Percentiles rank a stretch among this genome's conserved stretches.
Conservation (phyloP, 2,888 invertebrate genomes). For the Campoplex nolae region DNA sequence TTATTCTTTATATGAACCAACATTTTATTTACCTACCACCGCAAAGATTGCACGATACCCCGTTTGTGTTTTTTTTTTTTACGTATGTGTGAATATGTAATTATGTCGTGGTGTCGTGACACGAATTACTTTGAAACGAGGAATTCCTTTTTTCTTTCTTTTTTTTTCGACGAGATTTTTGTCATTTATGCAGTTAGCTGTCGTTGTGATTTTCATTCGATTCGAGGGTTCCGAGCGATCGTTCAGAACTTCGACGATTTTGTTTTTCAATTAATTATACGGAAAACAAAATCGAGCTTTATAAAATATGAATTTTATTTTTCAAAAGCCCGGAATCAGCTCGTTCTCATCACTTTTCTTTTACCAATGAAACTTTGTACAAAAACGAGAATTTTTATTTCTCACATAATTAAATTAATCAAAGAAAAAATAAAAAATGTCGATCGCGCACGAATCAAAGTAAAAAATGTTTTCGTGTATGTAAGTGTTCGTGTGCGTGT, state of each 20-base stretch:
- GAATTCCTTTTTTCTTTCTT: no score
- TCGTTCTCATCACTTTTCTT: not conserved
- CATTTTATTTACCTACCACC: constrained; percentile 76
- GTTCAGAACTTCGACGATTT: not conserved
- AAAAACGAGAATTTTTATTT: no score
- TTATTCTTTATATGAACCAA: constrained; percentile 43
- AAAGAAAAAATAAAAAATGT: not conserved
- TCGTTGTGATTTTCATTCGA: not conserved
- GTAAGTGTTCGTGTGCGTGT: constrained; percentile 42
- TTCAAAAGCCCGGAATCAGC: not conserved
- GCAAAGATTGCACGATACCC: constrained; percentile 83
- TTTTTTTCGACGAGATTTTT: not conserved
- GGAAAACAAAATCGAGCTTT: not conserved
- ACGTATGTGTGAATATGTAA: constrained; percentile 64
- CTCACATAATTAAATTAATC: no score
- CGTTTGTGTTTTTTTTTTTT: constrained; percentile 72
- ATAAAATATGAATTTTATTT: not conserved
- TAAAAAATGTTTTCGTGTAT: constrained; percentile 19
- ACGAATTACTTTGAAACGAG: not conserved
- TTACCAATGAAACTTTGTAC: not conserved
- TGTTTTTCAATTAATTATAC: not conserved
- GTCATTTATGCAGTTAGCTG: not conserved
- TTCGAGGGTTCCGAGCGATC: not conserved
- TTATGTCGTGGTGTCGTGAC: constrained; percentile 39
- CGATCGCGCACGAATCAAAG: not conserved